Evolutionary conservation across 53 echinoderm and acorn worm species (phyloP).

Genomic region (Arbacia lixula): DNA sequence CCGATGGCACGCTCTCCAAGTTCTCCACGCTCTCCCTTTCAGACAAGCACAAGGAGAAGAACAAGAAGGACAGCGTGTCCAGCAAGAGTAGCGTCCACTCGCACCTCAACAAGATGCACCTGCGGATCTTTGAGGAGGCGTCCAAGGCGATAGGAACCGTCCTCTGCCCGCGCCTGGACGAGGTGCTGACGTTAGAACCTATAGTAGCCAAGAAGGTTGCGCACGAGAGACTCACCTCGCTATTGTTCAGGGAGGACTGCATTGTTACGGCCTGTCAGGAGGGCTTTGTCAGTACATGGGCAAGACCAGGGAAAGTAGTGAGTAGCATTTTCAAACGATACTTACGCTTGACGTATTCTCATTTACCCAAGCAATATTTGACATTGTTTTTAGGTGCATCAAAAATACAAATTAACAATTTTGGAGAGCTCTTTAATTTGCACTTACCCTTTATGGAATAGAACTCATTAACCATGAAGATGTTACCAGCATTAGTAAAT

Average conservation of each 20-base stretch:
- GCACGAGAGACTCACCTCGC: conserved; percentile 87
- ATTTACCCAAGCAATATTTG: too few relatives aligned
- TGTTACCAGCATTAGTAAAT: too few relatives aligned
- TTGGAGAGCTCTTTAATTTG: too few relatives aligned
- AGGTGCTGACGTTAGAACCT: conserved; percentile 90
- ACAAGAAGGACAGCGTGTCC: conserved; percentile 93
- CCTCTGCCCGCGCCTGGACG: conserved; percentile 94
- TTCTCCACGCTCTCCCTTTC: conserved; percentile 80
- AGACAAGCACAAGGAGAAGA: conserved; percentile 94
- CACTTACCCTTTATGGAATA: too few relatives aligned
- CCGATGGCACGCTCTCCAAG: conserved; percentile 79
- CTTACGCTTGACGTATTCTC: too few relatives aligned
- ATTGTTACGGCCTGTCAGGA: conserved; percentile 96
- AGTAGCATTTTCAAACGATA: too few relatives aligned
- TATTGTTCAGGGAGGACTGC: conserved; percentile 94
- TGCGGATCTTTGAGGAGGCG: conserved; percentile 81
- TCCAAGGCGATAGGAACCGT: conserved; percentile 81
- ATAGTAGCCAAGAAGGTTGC: conserved; percentile 95
- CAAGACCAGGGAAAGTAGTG: conserved; percentile 98
- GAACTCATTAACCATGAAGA: too few relatives aligned
- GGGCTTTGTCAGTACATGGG: conserved; percentile 98
- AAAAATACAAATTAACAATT: too few relatives aligned
- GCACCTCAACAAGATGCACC: conserved; percentile 89
- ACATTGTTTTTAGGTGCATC: neutral
- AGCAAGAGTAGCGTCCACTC: conserved; percentile 92